Conservation (phyloP, 2,113 vertebrate species). For the Thamnophis sirtalis region DNA sequence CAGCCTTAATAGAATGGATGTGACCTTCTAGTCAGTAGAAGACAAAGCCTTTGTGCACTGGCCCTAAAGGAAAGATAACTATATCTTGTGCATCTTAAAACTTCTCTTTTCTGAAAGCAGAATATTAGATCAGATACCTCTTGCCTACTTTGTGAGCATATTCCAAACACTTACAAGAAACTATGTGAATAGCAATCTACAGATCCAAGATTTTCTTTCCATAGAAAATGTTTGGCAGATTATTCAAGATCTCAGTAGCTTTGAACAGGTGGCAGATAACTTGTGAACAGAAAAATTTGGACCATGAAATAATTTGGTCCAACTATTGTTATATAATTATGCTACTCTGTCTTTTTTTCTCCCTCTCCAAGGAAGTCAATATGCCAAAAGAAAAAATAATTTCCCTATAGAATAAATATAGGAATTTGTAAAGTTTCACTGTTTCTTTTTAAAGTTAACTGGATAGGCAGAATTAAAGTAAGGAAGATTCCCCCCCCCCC, state of each 20-base stretch:
- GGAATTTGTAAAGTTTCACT: slow-evolving; percentile 23
- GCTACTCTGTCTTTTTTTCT: slow-evolving; percentile 1
- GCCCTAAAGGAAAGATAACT: not conserved
- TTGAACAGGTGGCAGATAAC: slow-evolving; percentile 38
- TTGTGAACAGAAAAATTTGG: slow-evolving; percentile 31
- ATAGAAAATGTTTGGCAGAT: slow-evolving; percentile 24
- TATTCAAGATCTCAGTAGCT: slow-evolving; percentile 11
- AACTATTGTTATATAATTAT: slow-evolving; percentile 33
- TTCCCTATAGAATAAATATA: slow-evolving; percentile 36
- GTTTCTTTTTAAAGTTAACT: slow-evolving; percentile 15
- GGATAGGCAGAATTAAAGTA: slow-evolving; percentile 6
- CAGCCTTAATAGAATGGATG: not conserved
- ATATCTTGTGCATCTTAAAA: not conserved
- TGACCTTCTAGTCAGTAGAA: not conserved
- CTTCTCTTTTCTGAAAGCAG: not conserved
- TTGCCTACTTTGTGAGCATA: not conserved
- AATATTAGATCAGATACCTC: not conserved
- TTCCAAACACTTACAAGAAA: not conserved
- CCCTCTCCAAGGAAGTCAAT: slow-evolving; percentile 21
- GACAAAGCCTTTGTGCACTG: not conserved
- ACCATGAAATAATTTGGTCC: slow-evolving; percentile 31
- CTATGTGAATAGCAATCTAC: slow-evolving; percentile 23
- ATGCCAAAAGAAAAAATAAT: slow-evolving; percentile 29
- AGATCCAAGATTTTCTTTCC: slow-evolving; percentile 27
- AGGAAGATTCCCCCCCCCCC: not conserved